These are phyloP conservation scores for Thaumetopoea pityocampa DNA, from an alignment of 1,140 invertebrate genomes.

Conservation along the genomic window DNA sequence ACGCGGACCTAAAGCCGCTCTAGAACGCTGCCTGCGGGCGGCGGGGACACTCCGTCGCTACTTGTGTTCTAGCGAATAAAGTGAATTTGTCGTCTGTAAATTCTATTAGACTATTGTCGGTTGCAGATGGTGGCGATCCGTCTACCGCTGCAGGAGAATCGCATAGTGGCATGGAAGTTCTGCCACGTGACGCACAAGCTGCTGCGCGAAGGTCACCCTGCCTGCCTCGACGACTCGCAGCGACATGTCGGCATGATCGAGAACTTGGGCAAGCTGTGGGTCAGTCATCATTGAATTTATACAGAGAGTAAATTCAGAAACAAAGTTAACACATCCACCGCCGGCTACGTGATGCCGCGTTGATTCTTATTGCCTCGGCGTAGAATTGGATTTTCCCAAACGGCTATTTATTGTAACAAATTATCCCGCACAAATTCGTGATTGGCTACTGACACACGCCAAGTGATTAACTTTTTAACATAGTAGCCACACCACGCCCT, in stretches of 20 bases:
- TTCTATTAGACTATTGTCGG: neutral
- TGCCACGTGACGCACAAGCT: constrained; percentile 98
- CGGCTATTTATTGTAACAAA: too few species aligned
- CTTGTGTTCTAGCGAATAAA: neutral
- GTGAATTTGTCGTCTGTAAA: neutral
- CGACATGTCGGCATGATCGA: constrained; percentile 84
- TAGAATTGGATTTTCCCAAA: too few species aligned
- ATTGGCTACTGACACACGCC: too few species aligned
- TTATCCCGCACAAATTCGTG: too few species aligned
- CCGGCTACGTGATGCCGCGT: too few species aligned
- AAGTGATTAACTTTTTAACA: too few species aligned
- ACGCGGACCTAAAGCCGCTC: too few species aligned
- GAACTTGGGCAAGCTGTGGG: constrained; percentile 94
- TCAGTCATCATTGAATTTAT: constrained; percentile 47
- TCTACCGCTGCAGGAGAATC: constrained; percentile 92
- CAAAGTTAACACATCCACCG: neutral
- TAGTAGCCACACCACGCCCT: too few species aligned
- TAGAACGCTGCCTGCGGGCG: too few species aligned
- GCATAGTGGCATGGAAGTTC: constrained; percentile 98
- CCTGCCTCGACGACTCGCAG: constrained; percentile 90
- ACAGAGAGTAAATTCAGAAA: neutral
- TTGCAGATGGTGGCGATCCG: constrained; percentile 81
- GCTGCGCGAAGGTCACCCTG: constrained; percentile 93
- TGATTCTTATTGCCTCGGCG: too few species aligned
- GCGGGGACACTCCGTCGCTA: neutral